Base-by-base conservation (phyloP, 2,797 vertebrate genomes). In the Gorsachius magnificus region DNA sequence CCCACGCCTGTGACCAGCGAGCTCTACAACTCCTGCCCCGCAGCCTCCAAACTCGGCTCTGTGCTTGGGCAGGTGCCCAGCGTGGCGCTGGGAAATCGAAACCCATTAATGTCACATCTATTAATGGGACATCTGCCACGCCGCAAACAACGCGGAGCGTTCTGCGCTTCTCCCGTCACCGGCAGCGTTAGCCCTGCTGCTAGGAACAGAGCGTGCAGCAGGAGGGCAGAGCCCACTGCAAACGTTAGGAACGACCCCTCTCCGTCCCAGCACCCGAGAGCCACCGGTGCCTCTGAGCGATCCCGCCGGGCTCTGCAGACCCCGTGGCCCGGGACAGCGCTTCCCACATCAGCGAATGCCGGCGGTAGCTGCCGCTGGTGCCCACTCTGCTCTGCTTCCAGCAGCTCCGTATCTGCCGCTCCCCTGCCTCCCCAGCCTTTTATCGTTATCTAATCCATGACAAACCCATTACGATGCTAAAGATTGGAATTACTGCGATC, bases 141-240 rank as follows among this genome's bases (percentile, higher is more conserved):
- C 53, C 2, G 2, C 51, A 9, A 41, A 33, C 35, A 8, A 26
- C 1, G 17, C 0, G 0, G 50, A 7, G 28, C 0, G 19, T 6
- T 19, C 56, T 0, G 36, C 0, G 3, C 69, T 8, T n/a, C 81
- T n/a, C 68, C 89, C 14, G 13, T 12, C 9, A 0, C 68, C 2
- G 16, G 16, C 65, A 53, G 70, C 85, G 3, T 16, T 2, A 19
- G 60, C 43, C 53, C 12, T 25, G 22, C 82, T 33, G 57, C 82
- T 8, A 0, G 1, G 13, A 35, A 2, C 8, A 2, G 50, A 26
- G 41, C 0, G 2, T 5, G 43, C n/a, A 16, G 56, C 88, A 53
- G 43, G 17, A 38, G 29, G 41, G 29, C n/a, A 50, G 53, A 29
- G 31, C 51, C 46, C 11, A 4, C 45, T 19, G 28, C 5, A 31